Evolutionary conservation across 2,113 vertebrate species (phyloP).

Genomic region (Myrmecobius fasciatus): DNA sequence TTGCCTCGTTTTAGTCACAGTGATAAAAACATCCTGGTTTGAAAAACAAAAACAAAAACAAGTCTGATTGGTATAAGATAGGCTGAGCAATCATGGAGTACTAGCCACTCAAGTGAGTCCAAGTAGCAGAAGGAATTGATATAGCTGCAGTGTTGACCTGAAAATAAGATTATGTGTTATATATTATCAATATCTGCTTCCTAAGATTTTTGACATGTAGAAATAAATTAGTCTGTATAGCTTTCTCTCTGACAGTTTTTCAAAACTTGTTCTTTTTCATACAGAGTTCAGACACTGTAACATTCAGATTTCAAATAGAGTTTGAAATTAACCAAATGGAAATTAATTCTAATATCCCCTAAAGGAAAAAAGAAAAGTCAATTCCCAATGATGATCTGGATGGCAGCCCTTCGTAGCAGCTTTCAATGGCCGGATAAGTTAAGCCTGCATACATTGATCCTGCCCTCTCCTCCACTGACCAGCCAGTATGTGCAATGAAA

Average conservation of each 20-base stretch:
- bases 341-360: constrained; percentile 39
- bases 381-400: neutral
- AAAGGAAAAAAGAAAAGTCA: constrained; percentile 29
- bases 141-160: constrained; percentile 10
- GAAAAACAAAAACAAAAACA: neutral
- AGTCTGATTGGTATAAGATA: constrained; percentile 30
- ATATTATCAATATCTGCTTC: neutral
- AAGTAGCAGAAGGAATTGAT: constrained; percentile 28
- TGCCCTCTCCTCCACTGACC: neutral
- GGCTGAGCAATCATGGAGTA: constrained; percentile 11
- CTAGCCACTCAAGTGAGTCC: neutral
- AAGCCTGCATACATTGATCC: neutral
- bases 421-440: constrained; percentile 60
- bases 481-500: constrained; percentile 48
- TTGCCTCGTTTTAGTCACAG: constrained; percentile 14
- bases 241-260: constrained; percentile 33
- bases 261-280: constrained; percentile 5
- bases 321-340: constrained; percentile 52
- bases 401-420: constrained; percentile 28
- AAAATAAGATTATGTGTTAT: constrained; percentile 6
- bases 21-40: constrained; percentile 32
- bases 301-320: constrained; percentile 42
- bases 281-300: constrained; percentile 27
- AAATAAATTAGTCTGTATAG: neutral
- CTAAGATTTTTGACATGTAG: constrained; percentile 39